Evolutionary conservation across 2,888 invertebrate genomes (phyloP), one percentile per base, ranked within the genome.

Genomic region (Gari tellinella): DNA sequence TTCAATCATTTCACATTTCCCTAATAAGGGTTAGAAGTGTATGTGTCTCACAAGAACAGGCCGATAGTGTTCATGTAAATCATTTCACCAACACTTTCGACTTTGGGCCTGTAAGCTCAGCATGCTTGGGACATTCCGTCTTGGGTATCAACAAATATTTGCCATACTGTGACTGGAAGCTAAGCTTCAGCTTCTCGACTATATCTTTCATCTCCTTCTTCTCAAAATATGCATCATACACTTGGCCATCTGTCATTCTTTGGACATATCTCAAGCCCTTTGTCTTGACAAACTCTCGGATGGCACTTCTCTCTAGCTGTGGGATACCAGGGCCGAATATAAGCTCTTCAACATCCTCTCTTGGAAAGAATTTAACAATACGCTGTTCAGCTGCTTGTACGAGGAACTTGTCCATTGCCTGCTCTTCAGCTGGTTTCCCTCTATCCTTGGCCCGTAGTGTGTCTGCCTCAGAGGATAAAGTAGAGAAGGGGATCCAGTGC

Each of bases 311-410:
- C 46, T 83, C 84, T 21, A 55, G 26, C 1, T 78, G 60, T 0
- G 64, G 67, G 52, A 84, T 52, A 19, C 81, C 83, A 19, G 84
- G 84, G 5, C 83, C 85, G 62, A 87, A 77, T 14, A 83, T 62
- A 23, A 87, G 64, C 31, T 87, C 87, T 1, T 85, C 82, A 8
- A 79, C 68, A 51, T 72, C 63, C 2, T 62, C 45, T 19, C 63
- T 52, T 8, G 70, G 70, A 31, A 70, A 63, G 21, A 70, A 70
- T 41, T 72, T 62, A 43, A 77, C 75, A n/a, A 86, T 63, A 26
- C 81, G 67, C 17, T 74, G 64, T 23, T 73, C 58, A 8, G 74
- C 43, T 5, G 78, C 78, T 45, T 79, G 51, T 12, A 81, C 66
- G 15, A 82, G 52, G 66, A 73, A 79, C 38, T 73, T 75, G 52